phyloP scores from a whole-genome alignment of 2,797 vertebrate species.

The Lycodopsis pacificus region DNA sequence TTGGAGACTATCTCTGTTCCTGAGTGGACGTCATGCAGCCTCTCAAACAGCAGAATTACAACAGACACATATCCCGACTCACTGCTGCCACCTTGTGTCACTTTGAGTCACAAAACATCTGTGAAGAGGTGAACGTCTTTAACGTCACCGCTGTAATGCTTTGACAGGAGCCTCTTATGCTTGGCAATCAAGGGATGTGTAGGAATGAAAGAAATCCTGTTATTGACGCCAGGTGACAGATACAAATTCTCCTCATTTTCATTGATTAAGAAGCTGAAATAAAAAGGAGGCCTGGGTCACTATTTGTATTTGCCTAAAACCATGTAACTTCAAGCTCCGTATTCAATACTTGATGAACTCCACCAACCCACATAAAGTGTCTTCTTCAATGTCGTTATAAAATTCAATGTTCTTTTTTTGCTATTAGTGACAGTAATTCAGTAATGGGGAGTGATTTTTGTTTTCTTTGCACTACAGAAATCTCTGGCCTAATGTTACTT shows the following conservation, averaged over 20 bases:
- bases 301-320: neutral
- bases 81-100: conserved; percentile 76
- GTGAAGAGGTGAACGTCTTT: neutral
- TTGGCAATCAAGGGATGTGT: neutral
- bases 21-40: conserved; percentile 7
- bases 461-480: neutral
- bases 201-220: neutral
- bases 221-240: neutral
- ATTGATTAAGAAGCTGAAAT: neutral
- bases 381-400: neutral
- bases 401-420: neutral
- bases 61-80: conserved; percentile 41
- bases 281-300: neutral
- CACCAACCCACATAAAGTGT: neutral
- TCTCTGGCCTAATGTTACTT: neutral
- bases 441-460: too few species aligned
- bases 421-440: neutral
- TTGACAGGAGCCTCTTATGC: neutral
- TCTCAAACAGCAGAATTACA: neutral
- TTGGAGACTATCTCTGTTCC: neutral
- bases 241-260: neutral
- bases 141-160: neutral
- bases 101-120: neutral
- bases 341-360: neutral
- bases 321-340: neutral